These are phyloP conservation scores for Venusia cambrica DNA, from an alignment of 2,888 invertebrate species.

Conservation along the genomic window DNA sequence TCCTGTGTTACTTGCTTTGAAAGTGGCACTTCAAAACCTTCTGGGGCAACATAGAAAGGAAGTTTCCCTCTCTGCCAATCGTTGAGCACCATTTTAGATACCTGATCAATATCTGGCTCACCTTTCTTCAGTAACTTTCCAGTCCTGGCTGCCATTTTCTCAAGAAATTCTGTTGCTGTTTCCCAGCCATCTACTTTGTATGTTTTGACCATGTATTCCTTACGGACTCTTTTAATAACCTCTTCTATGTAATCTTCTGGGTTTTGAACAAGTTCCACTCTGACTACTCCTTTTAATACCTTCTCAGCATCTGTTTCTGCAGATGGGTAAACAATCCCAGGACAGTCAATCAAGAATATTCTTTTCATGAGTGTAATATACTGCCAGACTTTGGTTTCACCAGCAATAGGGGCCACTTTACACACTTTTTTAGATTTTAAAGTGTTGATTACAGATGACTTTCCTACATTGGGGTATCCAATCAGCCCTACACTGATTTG, in stretches of 20 bases:
- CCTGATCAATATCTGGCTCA: conserved; percentile 95
- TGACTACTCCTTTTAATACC: conserved; percentile 98
- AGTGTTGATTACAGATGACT: conserved; percentile 99
- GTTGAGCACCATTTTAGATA: conserved; percentile 97
- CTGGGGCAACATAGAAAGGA: conserved; percentile 95
- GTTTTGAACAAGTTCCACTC: conserved; percentile 95
- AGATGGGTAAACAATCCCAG: conserved; percentile 98
- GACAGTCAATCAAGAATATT: conserved; percentile 99
- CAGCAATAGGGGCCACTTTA: conserved; percentile 99
- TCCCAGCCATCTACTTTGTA: conserved; percentile 93
- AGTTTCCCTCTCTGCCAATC: conserved; percentile 99
- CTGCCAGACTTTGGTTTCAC: conserved; percentile 99
- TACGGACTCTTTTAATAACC: conserved; percentile 92
- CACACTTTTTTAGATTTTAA: conserved; percentile 98
- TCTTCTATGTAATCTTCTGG: conserved; percentile 97
- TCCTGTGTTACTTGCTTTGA: conserved; percentile 57
- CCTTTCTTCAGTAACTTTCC: conserved; percentile 97
- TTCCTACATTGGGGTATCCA: conserved; percentile 99
- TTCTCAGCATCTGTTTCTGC: conserved; percentile 97
- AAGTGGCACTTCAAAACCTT: conserved; percentile 87
- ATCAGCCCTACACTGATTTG: conserved; percentile 99
- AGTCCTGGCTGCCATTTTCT: conserved; percentile 90
- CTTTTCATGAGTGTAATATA: conserved; percentile 98
- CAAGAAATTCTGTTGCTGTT: conserved; percentile 92
- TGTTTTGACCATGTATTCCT: conserved; percentile 93